Evolutionary conservation across 2,888 invertebrate species (phyloP), one percentile per base, ranked within the genome.

Genomic region (Metalampra italica): DNA sequence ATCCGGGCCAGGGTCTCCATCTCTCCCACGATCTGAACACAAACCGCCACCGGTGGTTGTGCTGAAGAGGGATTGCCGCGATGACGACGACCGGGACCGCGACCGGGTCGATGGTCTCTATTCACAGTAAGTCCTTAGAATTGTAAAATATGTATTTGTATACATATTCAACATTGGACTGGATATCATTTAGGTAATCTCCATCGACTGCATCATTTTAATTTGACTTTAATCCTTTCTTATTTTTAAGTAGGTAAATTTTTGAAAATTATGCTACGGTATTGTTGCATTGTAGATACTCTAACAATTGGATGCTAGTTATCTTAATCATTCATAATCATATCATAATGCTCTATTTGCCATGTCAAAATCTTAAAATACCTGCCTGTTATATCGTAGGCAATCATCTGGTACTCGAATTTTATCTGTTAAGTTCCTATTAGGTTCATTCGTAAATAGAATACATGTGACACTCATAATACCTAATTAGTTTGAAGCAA

Each of bases 21-120:
- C 91, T 34, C 78, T 92, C 56, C 91, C 93, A 49, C 91, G 94
- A 22, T 82, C 93, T 42, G 92, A 94, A 50, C 96, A 96, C 80
- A 96, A 96, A 73, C 94, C 96, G 51, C 97, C 97, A 51, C 97
- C 97, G 32, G 97, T 97, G 22, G 97, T 97, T 40, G 97, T 97
- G 52, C 94, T 97, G 67, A 97, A 97, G 76, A 90, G 95, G 48
- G 96, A 97, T 74, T 91, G 97, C 62, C 92, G 96, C 52, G 96
- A 96, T 65, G 96, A 97, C 60, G 95, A 95, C 63, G 94, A 94
- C 52, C 82, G 90, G 46, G 92, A 93, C 51, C 58, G 75, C 4
- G 83, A 86, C 54, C 66, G 88, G 40, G 80, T 88, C 2, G 88
- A 89, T 51, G 87, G 86, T 51, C 68, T 87, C 1, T 89, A 89